Conservation (phyloP, 2,888 invertebrate genomes). For the Acrocyrtus sp. region DNA sequence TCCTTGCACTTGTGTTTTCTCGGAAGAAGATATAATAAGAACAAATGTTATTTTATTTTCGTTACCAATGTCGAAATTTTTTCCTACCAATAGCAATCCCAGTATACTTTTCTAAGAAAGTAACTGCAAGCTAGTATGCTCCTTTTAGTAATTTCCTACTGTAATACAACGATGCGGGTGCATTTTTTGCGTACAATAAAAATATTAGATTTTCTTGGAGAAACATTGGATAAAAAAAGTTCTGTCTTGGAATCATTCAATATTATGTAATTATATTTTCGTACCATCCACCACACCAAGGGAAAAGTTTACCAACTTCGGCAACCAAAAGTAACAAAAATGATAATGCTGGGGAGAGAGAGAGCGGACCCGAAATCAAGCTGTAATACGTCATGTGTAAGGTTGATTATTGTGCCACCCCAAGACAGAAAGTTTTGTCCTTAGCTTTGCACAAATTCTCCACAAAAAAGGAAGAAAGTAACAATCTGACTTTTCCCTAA, state of each 20-base stretch:
- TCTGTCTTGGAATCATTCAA: no score
- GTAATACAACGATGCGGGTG: background rate
- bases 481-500: background rate
- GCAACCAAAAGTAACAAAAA: no score
- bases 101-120: background rate
- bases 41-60: background rate
- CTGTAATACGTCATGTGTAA: background rate
- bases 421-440: background rate
- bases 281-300: background rate
- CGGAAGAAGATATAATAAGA: no score
- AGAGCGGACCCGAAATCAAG: background rate
- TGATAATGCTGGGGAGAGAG: no score
- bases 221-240: no score
- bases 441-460: background rate
- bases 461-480: background rate
- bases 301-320: no score
- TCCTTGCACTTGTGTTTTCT: background rate
- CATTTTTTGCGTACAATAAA: background rate
- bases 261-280: background rate
- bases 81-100: background rate
- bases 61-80: background rate
- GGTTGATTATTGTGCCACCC: background rate
- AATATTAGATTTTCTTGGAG: background rate
- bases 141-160: background rate
- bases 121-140: no score